Base-by-base conservation (phyloP, 2,113 vertebrate genomes). In the Polypterus bichir region DNA sequence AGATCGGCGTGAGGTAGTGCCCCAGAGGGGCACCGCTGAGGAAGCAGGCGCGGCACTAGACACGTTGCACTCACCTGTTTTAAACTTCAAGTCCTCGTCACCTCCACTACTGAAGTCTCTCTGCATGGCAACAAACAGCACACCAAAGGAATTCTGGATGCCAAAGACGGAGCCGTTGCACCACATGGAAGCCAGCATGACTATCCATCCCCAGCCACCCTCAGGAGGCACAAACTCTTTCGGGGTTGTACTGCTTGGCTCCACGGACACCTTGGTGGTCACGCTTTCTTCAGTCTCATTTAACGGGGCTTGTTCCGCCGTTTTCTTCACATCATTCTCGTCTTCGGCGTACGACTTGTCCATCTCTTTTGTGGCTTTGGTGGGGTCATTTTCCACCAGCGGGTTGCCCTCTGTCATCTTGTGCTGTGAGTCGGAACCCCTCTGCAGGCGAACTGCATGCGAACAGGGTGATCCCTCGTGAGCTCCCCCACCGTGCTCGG, bases 161-260 rank as follows among this genome's bases (percentile, higher is more conserved):
- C 94, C 95, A 65, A 97, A 97, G 62, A 98, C 92, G 3, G 95
- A 83, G 8, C 95, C 95, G 72, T 98, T 97, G 67, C 93, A 97
- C 95, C 95, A 98, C 94, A 97, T 96, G 69, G 95, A 83, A 4
- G 93, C 86, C 71, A 98, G 74, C 93, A 97, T 95, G 75, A 98
- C 94, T 61, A 95, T 27, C 95, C 95, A 98, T 3, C 95, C 94
- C 93, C 94, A 97, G 77, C 94, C 95, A 56, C 95, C 95, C 65
- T 97, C 95, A 0, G 93, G 95, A 69, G 87, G 90, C 27, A 70
- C 79, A 3, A 83, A 82, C 57, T 70, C 76, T 4, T 1, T 48
- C 62, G 71, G 70, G 57, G n/a, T 46, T 60, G 8, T n/a, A 44
- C 2, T 60, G 62, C 49, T 4, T 0, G 44, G 60, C 68, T 64